A percentile compares a stretch with the other conserved stretches of the same genome.
Conservation (phyloP, 2,888 invertebrate genomes). For the Cylindroiulus punctatus region DNA sequence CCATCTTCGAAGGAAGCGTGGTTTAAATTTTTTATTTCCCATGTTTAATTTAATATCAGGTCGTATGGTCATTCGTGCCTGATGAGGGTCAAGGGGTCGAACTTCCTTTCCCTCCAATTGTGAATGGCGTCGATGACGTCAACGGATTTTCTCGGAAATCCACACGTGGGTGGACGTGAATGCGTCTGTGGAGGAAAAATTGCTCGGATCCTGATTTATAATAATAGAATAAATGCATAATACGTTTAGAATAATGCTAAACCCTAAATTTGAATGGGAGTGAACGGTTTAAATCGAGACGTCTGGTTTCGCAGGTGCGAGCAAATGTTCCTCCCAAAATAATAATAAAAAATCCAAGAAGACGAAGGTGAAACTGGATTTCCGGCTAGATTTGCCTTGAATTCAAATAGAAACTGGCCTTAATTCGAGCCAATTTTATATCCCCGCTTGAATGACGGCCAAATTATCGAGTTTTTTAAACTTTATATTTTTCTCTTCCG, state of each 20-base stretch:
- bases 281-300: background rate
- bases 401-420: background rate
- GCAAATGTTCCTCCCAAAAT: background rate
- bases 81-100: background rate
- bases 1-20: background rate
- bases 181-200: background rate
- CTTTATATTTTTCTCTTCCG: background rate
- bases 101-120: background rate
- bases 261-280: background rate
- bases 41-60: background rate
- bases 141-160: background rate
- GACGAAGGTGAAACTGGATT: slow-evolving; percentile 1
- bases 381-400: slow-evolving; percentile 1
- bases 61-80: background rate
- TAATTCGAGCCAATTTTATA: background rate
- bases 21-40: background rate
- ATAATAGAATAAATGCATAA: background rate
- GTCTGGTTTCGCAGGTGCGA: background rate
- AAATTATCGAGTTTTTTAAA: background rate
- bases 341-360: background rate
- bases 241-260: too few species aligned
- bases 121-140: background rate
- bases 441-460: background rate
- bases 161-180: background rate
- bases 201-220: background rate